Base-by-base conservation (phyloP, 2,888 invertebrate genomes). In the Baccha elongata region DNA sequence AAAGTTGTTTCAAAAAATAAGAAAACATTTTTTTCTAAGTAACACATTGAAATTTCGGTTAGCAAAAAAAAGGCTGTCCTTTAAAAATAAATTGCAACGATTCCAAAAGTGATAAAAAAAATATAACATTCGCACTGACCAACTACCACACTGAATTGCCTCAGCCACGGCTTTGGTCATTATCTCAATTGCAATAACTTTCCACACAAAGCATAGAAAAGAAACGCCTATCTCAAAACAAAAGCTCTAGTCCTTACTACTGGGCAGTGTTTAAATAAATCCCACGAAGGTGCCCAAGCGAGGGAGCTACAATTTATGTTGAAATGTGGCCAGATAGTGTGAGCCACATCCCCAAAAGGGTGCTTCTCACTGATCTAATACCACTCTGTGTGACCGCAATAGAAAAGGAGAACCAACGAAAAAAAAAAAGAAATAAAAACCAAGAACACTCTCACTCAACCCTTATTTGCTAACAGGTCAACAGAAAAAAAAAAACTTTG, bases 101-200 rank as follows among this genome's bases (percentile, higher is more conserved):
- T 32, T 29, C 40, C 19, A 46, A 46, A 46, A 46, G 19, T 35
- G 4, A 5, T 48, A 67, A 13, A 58, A 40, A 23, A 55, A 1
- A 21, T 5, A 19, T n/a, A 1, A 48, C 3, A 55, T 4, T 42
- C 29, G 40, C 21, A n/a, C 21, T 44, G 26, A 35, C 68, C 55
- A 37, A 29, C 10, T 52, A n/a, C n/a, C 8, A 11, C 44, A 75
- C 50, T 32, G 17, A 60, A 44, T 58, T 60, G 60, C 44, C 29
- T 44, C 44, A 29, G 19, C 29, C 29, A 23, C 23, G 40, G 60
- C 15, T 32, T 23, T 23, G 6, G 67, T 68, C 67, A 73, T 79
- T 68, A 79, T 68, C 68, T 73, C 73, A 73, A 73, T 46, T 79
- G 79, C 73, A 62, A 78, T 78, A 76, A 76, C 69, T 64, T 55